These are phyloP conservation scores for Dicrostonyx torquatus DNA, from an alignment of 2,797 vertebrate genomes.

Conservation along the genomic window DNA sequence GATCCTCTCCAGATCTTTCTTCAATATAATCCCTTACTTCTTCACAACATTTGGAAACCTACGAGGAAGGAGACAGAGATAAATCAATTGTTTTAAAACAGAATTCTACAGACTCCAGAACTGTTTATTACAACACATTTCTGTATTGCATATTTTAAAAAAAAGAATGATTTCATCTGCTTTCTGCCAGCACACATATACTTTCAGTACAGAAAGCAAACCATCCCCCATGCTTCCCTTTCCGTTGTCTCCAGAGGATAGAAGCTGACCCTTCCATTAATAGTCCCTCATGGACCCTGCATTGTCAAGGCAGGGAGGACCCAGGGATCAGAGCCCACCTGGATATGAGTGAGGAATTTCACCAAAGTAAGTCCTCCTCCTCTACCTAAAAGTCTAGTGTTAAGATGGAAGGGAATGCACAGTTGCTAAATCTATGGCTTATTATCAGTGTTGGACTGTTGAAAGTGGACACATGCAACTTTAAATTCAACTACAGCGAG, in stretches of 20 bases:
- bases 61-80: constrained; percentile 26
- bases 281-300: not conserved
- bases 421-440: constrained; percentile 26
- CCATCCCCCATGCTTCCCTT: not conserved
- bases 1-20: constrained; percentile 92
- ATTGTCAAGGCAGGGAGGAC: not conserved
- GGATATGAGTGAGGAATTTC: constrained; percentile 1
- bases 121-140: not conserved
- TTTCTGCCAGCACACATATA: not conserved
- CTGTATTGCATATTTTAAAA: not conserved
- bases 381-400: constrained; percentile 32
- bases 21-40: constrained; percentile 96
- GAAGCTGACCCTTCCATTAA: not conserved
- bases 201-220: not conserved
- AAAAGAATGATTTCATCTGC: not conserved
- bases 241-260: not conserved
- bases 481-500: not conserved
- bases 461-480: not conserved
- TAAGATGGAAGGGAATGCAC: constrained; percentile 1
- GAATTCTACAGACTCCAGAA: not conserved
- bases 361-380: not conserved
- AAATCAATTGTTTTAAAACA: constrained; percentile 11
- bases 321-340: not conserved
- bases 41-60: constrained; percentile 97
- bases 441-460: not conserved